Evolutionary conservation across 2,888 invertebrate species (phyloP).

Genomic region (Latheticus oryzae): DNA sequence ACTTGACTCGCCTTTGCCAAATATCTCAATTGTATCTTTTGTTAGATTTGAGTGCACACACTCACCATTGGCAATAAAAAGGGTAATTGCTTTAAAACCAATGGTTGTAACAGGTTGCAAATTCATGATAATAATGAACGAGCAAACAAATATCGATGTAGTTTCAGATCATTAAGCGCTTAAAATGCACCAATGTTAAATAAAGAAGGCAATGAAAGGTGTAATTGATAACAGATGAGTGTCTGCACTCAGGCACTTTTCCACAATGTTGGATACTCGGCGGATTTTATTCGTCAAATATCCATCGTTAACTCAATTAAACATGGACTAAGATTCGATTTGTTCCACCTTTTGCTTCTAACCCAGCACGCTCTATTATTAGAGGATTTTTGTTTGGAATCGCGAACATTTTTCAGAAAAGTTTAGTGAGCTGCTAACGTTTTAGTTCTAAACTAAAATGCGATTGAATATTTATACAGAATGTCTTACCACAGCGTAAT

Average conservation of each 20-base stretch:
- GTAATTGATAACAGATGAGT: slow-evolving; percentile 65
- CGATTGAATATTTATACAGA: no score
- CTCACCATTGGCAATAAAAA: slow-evolving; percentile 25
- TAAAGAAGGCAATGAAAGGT: slow-evolving; percentile 64
- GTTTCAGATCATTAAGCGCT: slow-evolving; percentile 61
- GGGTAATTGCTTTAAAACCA: slow-evolving; percentile 30
- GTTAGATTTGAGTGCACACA: slow-evolving; percentile 10
- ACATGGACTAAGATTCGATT: slow-evolving; percentile 59
- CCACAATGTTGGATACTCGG: slow-evolving; percentile 38
- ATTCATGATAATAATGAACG: slow-evolving; percentile 33
- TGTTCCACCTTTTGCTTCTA: slow-evolving; percentile 44
- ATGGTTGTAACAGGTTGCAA: slow-evolving; percentile 39
- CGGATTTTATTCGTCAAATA: slow-evolving; percentile 57
- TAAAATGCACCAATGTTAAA: slow-evolving; percentile 62
- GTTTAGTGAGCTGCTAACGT: no score
- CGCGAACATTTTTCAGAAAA: slow-evolving; percentile 9
- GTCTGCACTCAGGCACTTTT: slow-evolving; percentile 44
- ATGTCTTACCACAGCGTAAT: no score
- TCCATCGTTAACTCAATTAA: slow-evolving; percentile 60
- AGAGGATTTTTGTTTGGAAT: no score
- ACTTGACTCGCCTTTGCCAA: slow-evolving; percentile 12
- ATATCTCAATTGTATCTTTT: slow-evolving; percentile 25
- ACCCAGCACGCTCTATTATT: neutral
- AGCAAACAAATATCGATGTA: slow-evolving; percentile 40
- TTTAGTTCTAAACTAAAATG: no score